These are phyloP conservation scores for Orthosia gothica DNA, from an alignment of 2,888 invertebrate genomes.

Conservation along the genomic window DNA sequence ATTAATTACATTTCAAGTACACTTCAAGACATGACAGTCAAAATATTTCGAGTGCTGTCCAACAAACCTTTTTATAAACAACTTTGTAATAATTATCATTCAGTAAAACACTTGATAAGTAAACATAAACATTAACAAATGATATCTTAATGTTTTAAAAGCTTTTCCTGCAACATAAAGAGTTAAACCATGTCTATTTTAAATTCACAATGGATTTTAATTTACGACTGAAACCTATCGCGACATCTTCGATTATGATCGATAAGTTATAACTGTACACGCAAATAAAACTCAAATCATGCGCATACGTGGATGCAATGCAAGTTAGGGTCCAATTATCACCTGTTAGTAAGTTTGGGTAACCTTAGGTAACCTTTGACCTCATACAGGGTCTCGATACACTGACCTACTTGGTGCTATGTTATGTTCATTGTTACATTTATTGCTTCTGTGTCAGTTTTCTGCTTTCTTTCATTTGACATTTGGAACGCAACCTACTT, in stretches of 20 bases:
- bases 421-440: conserved; percentile 54
- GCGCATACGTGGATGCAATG: conserved; percentile 76
- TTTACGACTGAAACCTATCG: conserved; percentile 30
- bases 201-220: conserved; percentile 8
- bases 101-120: conserved; percentile 9
- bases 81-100: conserved; percentile 11
- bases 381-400: conserved; percentile 77
- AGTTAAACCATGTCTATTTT: conserved; percentile 26
- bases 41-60: conserved; percentile 61
- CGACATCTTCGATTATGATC: conserved; percentile 45
- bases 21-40: conserved; percentile 67
- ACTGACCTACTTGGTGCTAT: conserved; percentile 75
- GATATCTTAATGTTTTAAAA: conserved; percentile 4
- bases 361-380: conserved; percentile 80
- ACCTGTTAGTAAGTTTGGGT: conserved; percentile 80
- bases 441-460: conserved; percentile 48
- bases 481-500: conserved; percentile 59
- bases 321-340: conserved; percentile 85
- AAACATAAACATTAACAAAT: conserved; percentile 18
- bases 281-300: conserved; percentile 77
- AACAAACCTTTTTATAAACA: conserved; percentile 16
- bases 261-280: conserved; percentile 55
- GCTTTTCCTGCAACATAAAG: conserved; percentile 24
- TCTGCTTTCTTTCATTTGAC: conserved; percentile 63
- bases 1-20: conserved; percentile 75